Base-by-base conservation (phyloP, 2,888 invertebrate species). In the Parapristionchus giblindavisi region DNA sequence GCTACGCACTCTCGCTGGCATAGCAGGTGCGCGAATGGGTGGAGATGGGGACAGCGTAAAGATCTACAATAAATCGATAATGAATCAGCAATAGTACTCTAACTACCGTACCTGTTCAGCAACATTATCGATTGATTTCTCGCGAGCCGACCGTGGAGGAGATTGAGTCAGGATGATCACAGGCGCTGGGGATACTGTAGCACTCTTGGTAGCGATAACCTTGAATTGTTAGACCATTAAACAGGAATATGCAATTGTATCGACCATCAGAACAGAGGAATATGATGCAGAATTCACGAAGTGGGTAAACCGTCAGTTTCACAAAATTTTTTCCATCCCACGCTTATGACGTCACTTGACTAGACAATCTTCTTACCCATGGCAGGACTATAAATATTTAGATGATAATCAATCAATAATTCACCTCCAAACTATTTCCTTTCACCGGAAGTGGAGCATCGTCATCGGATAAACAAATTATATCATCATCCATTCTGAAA, bases 391-490 rank as follows among this genome's bases (percentile, higher is more conserved):
- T n/a, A n/a, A n/a, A n/a, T n/a, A n/a, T n/a, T n/a, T n/a, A n/a
- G n/a, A n/a, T n/a, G n/a, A n/a, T n/a, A n/a, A n/a, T n/a, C n/a
- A 17, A 43, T 43, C 43, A 17, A 43, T 43, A 14, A 17, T 8
- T 43, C 8, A 43, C 17, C 29, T 38, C 61, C 36, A 27, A 6
- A 21, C 65, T 8, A 29, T 29, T 5, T 27, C 48, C 43, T 24
- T 48, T 65, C 27, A 14, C 17, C n/a, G 21, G 36, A 24, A 27
- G 17, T 17, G 52, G 21, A 5, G 34, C 21, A 5, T 51, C 51
- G 40, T 68, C 68, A 27, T 68, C 68, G 34, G 68, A 68, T 14
- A 68, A 17, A n/a, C 8, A 17, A 14, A 68, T 68, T 21, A 68
- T 27, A 3, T 52, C 68, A 40, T 68, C 52, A 27, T 34, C 52